Evolutionary conservation across 1,140 invertebrate genomes (phyloP).

Genomic region (Ditylenchus dipsaci): DNA sequence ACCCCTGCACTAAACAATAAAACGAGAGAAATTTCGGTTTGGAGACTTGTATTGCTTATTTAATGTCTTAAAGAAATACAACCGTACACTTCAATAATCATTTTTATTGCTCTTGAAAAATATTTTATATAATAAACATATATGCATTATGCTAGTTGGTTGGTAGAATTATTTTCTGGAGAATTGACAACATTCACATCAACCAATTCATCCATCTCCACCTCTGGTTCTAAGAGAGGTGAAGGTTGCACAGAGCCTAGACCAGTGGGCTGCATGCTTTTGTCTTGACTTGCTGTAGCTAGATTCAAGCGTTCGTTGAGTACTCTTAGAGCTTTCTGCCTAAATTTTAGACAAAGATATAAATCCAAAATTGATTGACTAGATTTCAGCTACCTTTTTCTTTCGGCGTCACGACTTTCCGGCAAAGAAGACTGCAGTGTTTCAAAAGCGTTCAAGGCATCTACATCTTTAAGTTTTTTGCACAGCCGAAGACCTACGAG

Average conservation of each 20-base stretch:
- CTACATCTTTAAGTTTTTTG: conserved; percentile 1
- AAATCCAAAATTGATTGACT: background rate
- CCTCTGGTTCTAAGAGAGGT: no score
- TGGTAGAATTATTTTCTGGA: background rate
- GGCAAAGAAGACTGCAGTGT: conserved; percentile 9
- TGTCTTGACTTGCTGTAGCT: background rate
- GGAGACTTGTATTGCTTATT: no score
- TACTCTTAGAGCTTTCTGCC: conserved; percentile 29
- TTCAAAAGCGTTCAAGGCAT: background rate
- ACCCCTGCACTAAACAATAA: no score
- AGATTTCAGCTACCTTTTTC: conserved; percentile 22
- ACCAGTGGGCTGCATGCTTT: background rate
- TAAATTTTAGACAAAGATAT: conserved; percentile 18
- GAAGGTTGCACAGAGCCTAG: no score
- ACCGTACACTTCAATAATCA: no score
- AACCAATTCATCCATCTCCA: background rate
- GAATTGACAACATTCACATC: background rate
- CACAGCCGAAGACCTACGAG: conserved; percentile 5
- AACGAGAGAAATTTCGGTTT: no score
- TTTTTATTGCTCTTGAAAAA: no score
- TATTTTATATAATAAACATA: no score
- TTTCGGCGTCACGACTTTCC: conserved; percentile 30
- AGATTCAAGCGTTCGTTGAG: conserved; percentile 21
- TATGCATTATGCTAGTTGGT: background rate
- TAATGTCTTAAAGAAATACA: no score